A percentile compares a stretch with the other conserved stretches of the same genome.
Conservation (phyloP, 2,113 vertebrate species). For the Chinchilla lanigera region DNA sequence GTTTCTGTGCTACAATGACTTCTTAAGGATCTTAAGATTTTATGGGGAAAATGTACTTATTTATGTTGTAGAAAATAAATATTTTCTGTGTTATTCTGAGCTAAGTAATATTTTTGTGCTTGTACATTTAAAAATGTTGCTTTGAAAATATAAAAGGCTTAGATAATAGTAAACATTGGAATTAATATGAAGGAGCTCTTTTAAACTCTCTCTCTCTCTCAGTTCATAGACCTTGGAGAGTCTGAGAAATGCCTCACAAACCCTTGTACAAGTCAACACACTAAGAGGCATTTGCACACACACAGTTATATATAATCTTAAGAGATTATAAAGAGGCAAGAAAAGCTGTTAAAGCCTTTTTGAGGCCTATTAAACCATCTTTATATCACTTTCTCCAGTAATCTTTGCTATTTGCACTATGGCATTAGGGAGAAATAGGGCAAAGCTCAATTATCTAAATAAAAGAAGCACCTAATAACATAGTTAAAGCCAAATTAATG, state of each 20-base stretch:
- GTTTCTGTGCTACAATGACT: neutral
- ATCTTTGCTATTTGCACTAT: neutral
- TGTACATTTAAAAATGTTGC: neutral
- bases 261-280: neutral
- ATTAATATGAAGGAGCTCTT: neutral
- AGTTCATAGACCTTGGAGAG: neutral
- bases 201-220: neutral
- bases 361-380: neutral
- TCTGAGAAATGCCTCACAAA: neutral
- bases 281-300: neutral
- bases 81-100: neutral
- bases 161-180: neutral
- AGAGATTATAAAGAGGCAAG: neutral
- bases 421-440: neutral
- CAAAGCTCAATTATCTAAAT: neutral
- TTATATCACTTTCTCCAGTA: neutral
- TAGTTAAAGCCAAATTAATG: constrained; percentile 31
- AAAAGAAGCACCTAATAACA: neutral
- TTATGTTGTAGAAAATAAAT: constrained; percentile 2
- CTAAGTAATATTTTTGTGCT: constrained; percentile 21
- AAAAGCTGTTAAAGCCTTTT: neutral
- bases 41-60: neutral
- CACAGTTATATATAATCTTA: neutral
- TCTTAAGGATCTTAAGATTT: neutral
- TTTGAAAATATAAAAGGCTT: constrained; percentile 4